Evolutionary conservation across 1,140 invertebrate species (phyloP), one percentile per base, ranked within the genome.

Genomic region (Drosophila littoralis): DNA sequence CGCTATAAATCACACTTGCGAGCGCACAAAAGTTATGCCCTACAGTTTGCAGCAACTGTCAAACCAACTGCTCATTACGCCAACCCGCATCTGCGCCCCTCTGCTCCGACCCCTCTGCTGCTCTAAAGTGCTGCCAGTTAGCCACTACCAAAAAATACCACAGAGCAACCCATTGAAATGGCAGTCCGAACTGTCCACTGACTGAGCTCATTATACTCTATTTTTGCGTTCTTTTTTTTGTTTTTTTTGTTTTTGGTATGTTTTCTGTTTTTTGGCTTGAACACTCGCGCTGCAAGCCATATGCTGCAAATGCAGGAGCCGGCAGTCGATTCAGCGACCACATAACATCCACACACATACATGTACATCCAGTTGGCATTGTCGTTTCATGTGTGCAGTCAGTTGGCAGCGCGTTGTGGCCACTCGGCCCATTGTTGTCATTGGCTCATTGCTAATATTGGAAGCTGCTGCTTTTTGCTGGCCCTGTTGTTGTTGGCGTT

Each of bases 371-470:
- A 70, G 75, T 67, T 13, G 52, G 4, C 59, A 54, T 66, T 63
- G 13, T 36, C 57, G 42, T 60, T 54, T 57, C 17, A 22, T 59
- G 33, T 79, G 50, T 66, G 52, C 45, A 28, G 57, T 51, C 75
- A 75, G 46, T 83, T 83, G 67, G 71, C 50, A 71, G 43, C 69
- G 78, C 67, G 69, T 52, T 72, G 71, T 43, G 69, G 72, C 68
- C 71, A 88, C 69, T 86, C 66, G 78, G 82, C 22, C 82, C 79
- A 82, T 82, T 86, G 82, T 86, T 86, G 82, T 86, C 82, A 88
- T 76, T 79, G 83, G 75, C 60, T 75, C 83, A 88, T 88, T 88
- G 83, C 82, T 88, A 86, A 86, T 86, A 86, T 86, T 88, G 79
- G 83, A 67, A 63, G 82, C 82, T 86, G 50, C 67, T 65, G 81